Base-by-base conservation (phyloP, 2,797 vertebrate species). In the Menidia menidia region DNA sequence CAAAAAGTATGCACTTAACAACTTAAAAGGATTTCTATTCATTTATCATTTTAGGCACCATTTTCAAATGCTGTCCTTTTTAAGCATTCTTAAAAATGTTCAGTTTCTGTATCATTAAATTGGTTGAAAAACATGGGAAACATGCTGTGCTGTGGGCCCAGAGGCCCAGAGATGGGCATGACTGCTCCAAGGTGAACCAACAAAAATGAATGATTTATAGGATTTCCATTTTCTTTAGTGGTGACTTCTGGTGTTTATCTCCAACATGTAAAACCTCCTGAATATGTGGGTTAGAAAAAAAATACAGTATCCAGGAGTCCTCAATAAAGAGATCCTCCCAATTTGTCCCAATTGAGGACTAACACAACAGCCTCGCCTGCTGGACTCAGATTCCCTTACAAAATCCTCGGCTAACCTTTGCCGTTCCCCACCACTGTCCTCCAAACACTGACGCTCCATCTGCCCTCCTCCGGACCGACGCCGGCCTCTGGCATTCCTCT, bases 261-360 rank as follows among this genome's bases (percentile, higher is more conserved):
- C 33, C 33, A 56, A 6, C 53, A 39, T 12, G 4, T 4, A 56
- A 12, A 39, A 47, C 64, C 72, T 50, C 58, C 56, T 76, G 74
- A 79, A 82, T 67, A 41, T 51, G 1, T 84, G 80, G 85, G 83
- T 82, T 72, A 87, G 25, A 25, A 79, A 79, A 72, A 52, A 58
- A 78, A 84, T 63, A 73, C 78, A 58, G 57, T 74, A 84, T 73
- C 81, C 87, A 56, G 65, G 75, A 70, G 71, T 83, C 77, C 68
- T 77, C 75, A 66, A 75, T 71, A 60, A 73, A 58, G 73, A 81
- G 71, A 78, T 82, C 64, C 78, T 90, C 86, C 74, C 81, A 82
- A 84, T 82, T 85, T 83, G 88, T 73, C 73, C 71, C 87, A 92
- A 85, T 80, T 71, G 79, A 72, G 87, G 89, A 92, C 92, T 92